These are phyloP conservation scores for Tachina fera DNA, from an alignment of 2,888 invertebrate genomes.

Conservation along the genomic window DNA sequence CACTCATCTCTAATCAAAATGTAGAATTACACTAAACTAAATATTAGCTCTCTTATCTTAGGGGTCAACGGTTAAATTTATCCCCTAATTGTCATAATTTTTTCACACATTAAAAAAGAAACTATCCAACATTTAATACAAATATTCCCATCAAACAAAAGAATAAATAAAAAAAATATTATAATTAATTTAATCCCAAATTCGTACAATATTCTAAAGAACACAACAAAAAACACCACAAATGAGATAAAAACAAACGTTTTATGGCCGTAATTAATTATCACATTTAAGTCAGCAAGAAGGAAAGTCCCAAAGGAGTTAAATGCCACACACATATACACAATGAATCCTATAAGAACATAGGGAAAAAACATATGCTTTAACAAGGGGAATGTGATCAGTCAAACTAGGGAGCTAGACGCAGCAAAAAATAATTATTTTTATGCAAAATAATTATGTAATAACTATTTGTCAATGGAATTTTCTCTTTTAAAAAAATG, in stretches of 20 bases:
- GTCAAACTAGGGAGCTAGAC: background rate
- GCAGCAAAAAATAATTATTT: background rate
- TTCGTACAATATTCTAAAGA: conserved; percentile 24
- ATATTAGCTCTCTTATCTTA: background rate
- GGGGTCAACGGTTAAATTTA: background rate
- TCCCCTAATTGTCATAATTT: conserved; percentile 29
- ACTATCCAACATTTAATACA: conserved; percentile 1
- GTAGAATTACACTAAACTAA: background rate
- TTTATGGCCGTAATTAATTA: conserved; percentile 67
- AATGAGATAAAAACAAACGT: conserved; percentile 63
- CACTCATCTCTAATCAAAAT: background rate
- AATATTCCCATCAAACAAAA: conserved; percentile 53
- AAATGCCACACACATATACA: conserved; percentile 45
- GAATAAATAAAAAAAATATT: background rate
- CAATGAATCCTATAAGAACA: background rate
- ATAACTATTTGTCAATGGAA: too few relatives aligned
- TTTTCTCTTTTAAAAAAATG: too few relatives aligned
- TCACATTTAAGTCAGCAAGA: conserved; percentile 45
- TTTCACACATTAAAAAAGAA: conserved; percentile 1
- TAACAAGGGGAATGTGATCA: background rate
- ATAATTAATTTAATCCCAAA: conserved; percentile 48
- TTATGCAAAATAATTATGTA: too few relatives aligned
- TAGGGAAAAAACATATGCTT: background rate
- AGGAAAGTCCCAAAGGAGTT: conserved; percentile 53
- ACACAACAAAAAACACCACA: conserved; percentile 50